phyloP scores from a whole-genome alignment of 2,113 vertebrate genomes.

The Microcebus jonahi region DNA sequence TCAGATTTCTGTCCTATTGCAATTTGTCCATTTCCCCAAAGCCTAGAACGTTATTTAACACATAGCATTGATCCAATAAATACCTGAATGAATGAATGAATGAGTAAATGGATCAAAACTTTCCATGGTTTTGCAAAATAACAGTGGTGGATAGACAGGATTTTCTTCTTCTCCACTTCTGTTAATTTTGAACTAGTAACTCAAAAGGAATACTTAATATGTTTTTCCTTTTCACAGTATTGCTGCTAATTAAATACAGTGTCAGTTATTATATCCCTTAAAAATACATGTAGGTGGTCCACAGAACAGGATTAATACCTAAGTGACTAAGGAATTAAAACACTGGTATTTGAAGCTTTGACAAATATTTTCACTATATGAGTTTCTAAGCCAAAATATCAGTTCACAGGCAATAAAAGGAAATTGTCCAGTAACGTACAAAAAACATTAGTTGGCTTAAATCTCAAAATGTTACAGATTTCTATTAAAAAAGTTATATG shows the following conservation, averaged over 20 bases:
- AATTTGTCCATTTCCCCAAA: neutral
- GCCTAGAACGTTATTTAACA: neutral
- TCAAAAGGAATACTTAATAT: slow-evolving; percentile 54
- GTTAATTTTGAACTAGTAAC: slow-evolving; percentile 47
- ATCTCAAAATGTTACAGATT: slow-evolving; percentile 83
- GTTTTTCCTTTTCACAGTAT: slow-evolving; percentile 55
- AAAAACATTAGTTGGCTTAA: slow-evolving; percentile 80
- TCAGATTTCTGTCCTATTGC: neutral
- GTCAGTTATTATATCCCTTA: slow-evolving; percentile 21
- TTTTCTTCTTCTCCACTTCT: neutral
- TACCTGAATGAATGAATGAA: neutral
- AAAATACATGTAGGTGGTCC: slow-evolving; percentile 51
- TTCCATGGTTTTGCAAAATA: neutral
- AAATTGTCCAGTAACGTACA: slow-evolving; percentile 43
- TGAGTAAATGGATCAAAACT: neutral
- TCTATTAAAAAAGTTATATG: slow-evolving; percentile 86
- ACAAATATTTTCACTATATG: slow-evolving; percentile 61
- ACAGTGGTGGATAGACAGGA: neutral
- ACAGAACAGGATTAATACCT: slow-evolving; percentile 54
- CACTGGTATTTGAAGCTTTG: slow-evolving; percentile 40
- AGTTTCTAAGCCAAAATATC: slow-evolving; percentile 73
- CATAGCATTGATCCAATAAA: neutral
- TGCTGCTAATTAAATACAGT: slow-evolving; percentile 67
- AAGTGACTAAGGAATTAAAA: slow-evolving; percentile 52
- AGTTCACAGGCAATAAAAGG: slow-evolving; percentile 59